phyloP scores from a whole-genome alignment of 2,113 vertebrate genomes.

The Coptodon rendalli region DNA sequence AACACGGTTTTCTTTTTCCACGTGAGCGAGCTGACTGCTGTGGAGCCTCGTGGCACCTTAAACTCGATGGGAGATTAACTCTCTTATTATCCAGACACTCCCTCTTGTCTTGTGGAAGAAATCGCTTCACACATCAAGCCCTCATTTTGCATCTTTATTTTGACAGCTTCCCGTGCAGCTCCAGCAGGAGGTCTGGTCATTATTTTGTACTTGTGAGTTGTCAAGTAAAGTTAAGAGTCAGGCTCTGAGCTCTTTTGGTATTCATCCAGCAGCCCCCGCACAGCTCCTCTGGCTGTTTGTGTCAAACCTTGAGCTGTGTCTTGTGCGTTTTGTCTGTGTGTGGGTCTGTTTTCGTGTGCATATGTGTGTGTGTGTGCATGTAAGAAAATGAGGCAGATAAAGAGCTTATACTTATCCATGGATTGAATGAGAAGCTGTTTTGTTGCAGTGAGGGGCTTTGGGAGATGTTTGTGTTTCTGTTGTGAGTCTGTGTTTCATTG shows the following conservation, averaged over 20 bases:
- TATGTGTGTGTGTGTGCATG: not conserved
- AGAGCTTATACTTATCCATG: slow-evolving; percentile 5
- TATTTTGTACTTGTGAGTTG: not conserved
- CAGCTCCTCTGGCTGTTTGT: not conserved
- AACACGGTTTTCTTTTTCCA: not conserved
- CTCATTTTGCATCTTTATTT: not conserved
- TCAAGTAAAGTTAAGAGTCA: not conserved
- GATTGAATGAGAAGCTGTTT: not conserved
- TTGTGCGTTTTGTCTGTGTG: not conserved
- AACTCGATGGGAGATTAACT: not conserved
- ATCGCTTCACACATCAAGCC: not conserved
- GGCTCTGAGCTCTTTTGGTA: not conserved
- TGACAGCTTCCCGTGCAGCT: not conserved
- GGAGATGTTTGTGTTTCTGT: not conserved
- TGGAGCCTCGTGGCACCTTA: not conserved
- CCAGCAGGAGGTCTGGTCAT: not conserved
- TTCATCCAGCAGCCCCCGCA: not conserved
- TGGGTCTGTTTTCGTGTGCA: not conserved
- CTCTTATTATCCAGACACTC: not conserved
- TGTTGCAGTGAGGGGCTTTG: not conserved
- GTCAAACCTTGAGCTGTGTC: not conserved
- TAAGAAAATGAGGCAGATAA: not conserved
- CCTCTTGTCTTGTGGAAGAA: not conserved
- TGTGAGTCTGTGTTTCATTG: not conserved
- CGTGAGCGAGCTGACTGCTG: not conserved